phyloP scores from a whole-genome alignment of 2,113 vertebrate species.

The Hemiprocne comata region DNA sequence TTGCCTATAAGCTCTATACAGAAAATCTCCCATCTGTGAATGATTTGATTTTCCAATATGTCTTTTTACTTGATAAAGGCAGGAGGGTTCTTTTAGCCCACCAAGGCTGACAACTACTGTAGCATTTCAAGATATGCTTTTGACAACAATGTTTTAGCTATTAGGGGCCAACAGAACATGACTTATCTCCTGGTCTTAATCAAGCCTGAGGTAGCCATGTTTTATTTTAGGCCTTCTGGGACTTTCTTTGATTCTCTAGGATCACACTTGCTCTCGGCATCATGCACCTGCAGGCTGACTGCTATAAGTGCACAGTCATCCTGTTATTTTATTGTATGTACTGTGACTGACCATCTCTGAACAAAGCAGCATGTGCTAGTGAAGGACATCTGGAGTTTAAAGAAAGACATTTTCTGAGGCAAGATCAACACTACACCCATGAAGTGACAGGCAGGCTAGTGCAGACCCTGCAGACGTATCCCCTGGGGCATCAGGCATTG shows the following conservation, averaged over 20 bases:
- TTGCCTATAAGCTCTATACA: slow-evolving; percentile 4
- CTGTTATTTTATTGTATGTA: not conserved
- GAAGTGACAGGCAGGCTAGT: slow-evolving; percentile 22
- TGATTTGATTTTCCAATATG: slow-evolving; percentile 52
- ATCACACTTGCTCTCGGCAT: not conserved
- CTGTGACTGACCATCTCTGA: not conserved
- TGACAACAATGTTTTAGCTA: not conserved
- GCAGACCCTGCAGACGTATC: not conserved
- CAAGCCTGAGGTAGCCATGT: not conserved
- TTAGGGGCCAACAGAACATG: not conserved
- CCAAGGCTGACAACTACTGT: not conserved
- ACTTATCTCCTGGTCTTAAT: slow-evolving; percentile 14
- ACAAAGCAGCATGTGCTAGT: not conserved
- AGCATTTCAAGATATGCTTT: slow-evolving; percentile 22
- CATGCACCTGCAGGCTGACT: not conserved
- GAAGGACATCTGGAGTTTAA: slow-evolving; percentile 54
- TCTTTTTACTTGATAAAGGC: slow-evolving; percentile 9
- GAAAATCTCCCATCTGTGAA: slow-evolving; percentile 49
- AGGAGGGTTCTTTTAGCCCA: slow-evolving; percentile 7
- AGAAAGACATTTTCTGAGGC: slow-evolving; percentile 47
- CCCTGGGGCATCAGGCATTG: not conserved
- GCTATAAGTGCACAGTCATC: not conserved
- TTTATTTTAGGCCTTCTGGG: not conserved
- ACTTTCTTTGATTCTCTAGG: not conserved
- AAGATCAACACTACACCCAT: not conserved